Evolutionary conservation across 2,113 vertebrate genomes (phyloP).

Genomic region (Urocitellus parryii): DNA sequence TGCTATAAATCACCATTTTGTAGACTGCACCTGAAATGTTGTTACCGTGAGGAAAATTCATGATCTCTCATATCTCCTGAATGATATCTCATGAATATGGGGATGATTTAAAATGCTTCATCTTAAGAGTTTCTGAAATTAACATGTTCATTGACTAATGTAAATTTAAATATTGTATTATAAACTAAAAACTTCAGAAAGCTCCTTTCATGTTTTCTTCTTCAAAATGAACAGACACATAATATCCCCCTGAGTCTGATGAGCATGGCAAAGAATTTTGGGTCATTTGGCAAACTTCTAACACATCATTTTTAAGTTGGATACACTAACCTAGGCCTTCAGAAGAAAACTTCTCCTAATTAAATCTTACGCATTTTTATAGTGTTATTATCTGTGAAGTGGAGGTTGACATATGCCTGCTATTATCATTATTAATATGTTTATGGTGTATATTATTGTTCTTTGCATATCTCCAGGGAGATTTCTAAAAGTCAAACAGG

Average conservation of each 20-base stretch:
- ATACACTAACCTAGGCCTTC: not conserved
- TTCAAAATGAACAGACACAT: not conserved
- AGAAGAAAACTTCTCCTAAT: not conserved
- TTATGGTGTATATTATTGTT: not conserved
- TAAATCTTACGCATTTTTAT: not conserved
- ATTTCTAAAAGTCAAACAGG: not conserved
- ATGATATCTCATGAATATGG: not conserved
- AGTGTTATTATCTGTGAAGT: not conserved
- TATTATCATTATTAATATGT: constrained; percentile 29
- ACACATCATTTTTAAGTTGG: not conserved
- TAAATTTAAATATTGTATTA: constrained; percentile 26
- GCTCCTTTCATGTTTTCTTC: not conserved
- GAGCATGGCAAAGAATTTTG: not conserved
- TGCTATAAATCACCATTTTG: constrained; percentile 56
- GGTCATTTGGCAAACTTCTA: not conserved
- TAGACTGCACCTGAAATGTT: constrained; percentile 15
- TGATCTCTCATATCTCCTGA: not conserved
- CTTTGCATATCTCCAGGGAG: not conserved
- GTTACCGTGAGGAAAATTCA: constrained; percentile 42
- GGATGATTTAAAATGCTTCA: constrained; percentile 40
- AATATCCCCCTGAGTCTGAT: not conserved
- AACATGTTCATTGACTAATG: not conserved
- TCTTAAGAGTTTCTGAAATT: constrained; percentile 16
- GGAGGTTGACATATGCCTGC: not conserved
- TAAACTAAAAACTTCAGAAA: not conserved